Percentiles rank a stretch among this genome's conserved stretches.
Conservation (phyloP, 2,888 invertebrate genomes). For the Proisotoma minuta region DNA sequence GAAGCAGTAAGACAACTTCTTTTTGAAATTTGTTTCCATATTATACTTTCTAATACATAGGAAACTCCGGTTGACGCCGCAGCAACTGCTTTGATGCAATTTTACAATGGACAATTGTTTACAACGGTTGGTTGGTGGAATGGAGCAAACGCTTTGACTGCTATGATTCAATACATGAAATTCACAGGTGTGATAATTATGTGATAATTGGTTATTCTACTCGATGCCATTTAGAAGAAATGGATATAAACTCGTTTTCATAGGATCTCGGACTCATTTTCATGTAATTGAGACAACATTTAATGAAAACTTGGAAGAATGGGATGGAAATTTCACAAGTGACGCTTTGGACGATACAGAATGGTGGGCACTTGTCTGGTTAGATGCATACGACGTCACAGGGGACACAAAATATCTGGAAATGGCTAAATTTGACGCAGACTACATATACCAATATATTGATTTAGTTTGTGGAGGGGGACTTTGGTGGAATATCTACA, state of each 20-base stretch:
- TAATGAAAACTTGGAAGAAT: conserved; percentile 17
- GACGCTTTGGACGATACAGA: conserved; percentile 14
- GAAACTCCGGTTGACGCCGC: conserved; percentile 22
- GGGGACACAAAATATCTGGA: conserved; percentile 39
- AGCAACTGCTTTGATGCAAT: conserved; percentile 33
- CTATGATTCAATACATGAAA: conserved; percentile 27
- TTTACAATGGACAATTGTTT: conserved; percentile 23
- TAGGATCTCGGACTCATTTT: not conserved
- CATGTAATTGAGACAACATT: conserved; percentile 15
- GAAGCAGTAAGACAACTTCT: no score
- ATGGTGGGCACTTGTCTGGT: conserved; percentile 44
- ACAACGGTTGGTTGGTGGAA: conserved; percentile 33
- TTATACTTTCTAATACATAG: no score
- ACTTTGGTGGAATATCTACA: conserved; percentile 38
- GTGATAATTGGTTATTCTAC: not conserved
- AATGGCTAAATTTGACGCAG: conserved; percentile 37
- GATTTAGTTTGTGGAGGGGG: conserved; percentile 45
- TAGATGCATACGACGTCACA: conserved; percentile 41
- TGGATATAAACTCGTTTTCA: not conserved
- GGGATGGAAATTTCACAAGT: conserved; percentile 22
- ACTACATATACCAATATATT: conserved; percentile 35
- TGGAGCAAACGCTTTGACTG: conserved; percentile 26
- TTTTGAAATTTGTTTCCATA: no score
- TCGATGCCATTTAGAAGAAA: not conserved
- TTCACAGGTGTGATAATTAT: conserved; percentile 10